These are phyloP conservation scores for Chironomus riparius DNA, from an alignment of 2,888 invertebrate species.

Conservation along the genomic window DNA sequence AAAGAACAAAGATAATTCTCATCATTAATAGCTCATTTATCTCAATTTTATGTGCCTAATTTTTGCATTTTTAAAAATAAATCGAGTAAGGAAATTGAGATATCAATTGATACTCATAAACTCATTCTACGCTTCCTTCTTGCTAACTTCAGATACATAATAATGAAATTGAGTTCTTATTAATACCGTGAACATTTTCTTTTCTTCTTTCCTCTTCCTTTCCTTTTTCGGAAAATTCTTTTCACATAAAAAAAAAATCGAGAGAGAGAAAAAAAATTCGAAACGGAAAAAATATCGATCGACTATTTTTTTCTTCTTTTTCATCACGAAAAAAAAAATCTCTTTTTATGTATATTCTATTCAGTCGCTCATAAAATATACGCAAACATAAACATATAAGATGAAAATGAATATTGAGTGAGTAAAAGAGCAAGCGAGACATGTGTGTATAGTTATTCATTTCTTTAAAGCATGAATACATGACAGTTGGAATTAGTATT, in stretches of 20 bases:
- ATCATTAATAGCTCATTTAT: background rate
- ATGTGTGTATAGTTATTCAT: background rate
- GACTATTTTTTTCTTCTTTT: background rate
- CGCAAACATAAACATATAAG: conserved; percentile 22
- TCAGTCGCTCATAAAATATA: conserved; percentile 24
- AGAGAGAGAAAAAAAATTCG: background rate
- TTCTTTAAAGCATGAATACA: too few species aligned
- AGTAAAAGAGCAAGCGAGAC: background rate
- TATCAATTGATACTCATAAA: background rate
- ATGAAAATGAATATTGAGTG: background rate
- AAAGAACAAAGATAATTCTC: background rate
- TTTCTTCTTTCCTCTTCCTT: conserved; percentile 29
- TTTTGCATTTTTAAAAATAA: background rate
- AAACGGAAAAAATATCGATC: conserved; percentile 21
- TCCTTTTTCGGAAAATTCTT: background rate
- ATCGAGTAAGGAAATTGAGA: background rate
- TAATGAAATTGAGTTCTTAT: background rate
- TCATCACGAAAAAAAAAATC: background rate
- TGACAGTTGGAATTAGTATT: too few species aligned
- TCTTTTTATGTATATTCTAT: conserved; percentile 24
- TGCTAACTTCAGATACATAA: background rate
- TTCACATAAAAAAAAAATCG: background rate
- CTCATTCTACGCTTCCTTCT: background rate
- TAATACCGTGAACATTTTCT: background rate
- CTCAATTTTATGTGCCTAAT: background rate